Conservation (phyloP, 2,888 invertebrate genomes). For the Adelognathus sp. region DNA sequence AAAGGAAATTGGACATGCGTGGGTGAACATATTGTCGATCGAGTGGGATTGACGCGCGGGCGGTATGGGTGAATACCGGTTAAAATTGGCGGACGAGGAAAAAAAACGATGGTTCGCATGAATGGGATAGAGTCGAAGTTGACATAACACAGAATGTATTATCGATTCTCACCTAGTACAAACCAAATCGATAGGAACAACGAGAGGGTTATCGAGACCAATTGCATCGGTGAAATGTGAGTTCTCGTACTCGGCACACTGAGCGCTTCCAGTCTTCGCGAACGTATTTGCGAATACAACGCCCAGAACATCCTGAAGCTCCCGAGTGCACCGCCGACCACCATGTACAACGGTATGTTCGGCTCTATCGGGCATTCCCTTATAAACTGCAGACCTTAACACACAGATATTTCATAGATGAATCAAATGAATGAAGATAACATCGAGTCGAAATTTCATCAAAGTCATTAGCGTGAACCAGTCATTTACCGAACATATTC, state of each 20-base stretch:
- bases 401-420: constrained; percentile 43
- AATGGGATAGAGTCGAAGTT: background rate
- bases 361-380: constrained; percentile 91
- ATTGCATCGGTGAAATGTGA: constrained; percentile 83
- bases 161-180: constrained; percentile 83
- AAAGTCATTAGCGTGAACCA: too few species aligned
- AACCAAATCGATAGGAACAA: constrained; percentile 90
- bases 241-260: constrained; percentile 69
- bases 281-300: constrained; percentile 76
- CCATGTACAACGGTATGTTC: constrained; percentile 90
- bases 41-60: background rate
- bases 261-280: constrained; percentile 76
- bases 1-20: constrained; percentile 29
- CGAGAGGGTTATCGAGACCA: constrained; percentile 86
- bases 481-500: too few species aligned
- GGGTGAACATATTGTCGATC: background rate
- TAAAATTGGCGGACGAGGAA: background rate
- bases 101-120: background rate
- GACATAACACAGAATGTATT: background rate
- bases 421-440: background rate
- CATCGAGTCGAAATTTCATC: too few species aligned
- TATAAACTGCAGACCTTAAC: constrained; percentile 90
- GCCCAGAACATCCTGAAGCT: constrained; percentile 84
- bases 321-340: constrained; percentile 91
- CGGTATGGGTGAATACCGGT: background rate